phyloP scores from a whole-genome alignment of 2,888 invertebrate species.

The Hoplodrina blanda region DNA sequence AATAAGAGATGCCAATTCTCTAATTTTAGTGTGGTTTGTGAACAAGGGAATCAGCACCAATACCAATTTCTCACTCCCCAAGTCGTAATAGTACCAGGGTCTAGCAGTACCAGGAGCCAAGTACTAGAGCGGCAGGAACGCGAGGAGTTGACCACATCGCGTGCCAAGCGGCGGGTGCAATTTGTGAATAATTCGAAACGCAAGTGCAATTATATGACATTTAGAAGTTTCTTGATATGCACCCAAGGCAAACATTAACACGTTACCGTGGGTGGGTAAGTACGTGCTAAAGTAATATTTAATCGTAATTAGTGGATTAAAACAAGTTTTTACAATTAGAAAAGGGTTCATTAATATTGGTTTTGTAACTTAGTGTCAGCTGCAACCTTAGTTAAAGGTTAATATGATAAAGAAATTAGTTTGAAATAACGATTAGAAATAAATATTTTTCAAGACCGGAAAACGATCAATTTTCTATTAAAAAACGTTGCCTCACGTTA shows the following conservation, averaged over 20 bases:
- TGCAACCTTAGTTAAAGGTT: constrained; percentile 36
- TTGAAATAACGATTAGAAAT: background rate
- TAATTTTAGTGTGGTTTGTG: too few relatives aligned
- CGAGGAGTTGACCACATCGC: constrained; percentile 67
- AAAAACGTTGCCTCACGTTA: too few relatives aligned
- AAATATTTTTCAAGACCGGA: background rate
- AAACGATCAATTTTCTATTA: background rate
- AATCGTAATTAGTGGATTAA: constrained; percentile 42
- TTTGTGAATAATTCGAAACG: constrained; percentile 64
- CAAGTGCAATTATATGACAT: constrained; percentile 65
- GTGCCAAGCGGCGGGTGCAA: constrained; percentile 61
- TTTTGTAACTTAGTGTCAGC: constrained; percentile 34
- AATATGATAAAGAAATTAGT: background rate
- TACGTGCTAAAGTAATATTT: constrained; percentile 53
- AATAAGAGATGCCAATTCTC: too few relatives aligned
- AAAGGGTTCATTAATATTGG: constrained; percentile 26
- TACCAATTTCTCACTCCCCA: background rate
- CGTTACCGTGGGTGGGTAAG: constrained; percentile 48
- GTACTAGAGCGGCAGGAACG: constrained; percentile 61
- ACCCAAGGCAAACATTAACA: constrained; percentile 27
- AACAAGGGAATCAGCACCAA: too few relatives aligned
- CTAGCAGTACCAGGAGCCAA: constrained; percentile 47
- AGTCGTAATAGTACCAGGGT: constrained; percentile 42
- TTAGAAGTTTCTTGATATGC: constrained; percentile 56
- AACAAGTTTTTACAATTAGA: constrained; percentile 30